Conservation (phyloP, 2,113 vertebrate species). For the Mastomys natalensis region DNA sequence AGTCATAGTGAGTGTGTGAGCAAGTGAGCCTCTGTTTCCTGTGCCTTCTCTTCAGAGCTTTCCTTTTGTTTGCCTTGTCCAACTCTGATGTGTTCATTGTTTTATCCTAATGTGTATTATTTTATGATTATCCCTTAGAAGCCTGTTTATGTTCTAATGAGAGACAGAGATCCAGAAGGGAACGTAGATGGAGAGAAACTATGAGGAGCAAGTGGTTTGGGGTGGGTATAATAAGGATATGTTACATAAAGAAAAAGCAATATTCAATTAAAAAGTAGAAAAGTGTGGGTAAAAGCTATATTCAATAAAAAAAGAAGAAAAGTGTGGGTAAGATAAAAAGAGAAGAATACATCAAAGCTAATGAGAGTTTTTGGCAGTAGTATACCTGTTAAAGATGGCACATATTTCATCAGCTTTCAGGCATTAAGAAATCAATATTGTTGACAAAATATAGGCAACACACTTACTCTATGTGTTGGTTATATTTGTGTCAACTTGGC, state of each 20-base stretch:
- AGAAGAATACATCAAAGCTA: not conserved
- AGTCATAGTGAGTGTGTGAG: not conserved
- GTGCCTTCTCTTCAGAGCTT: not conserved
- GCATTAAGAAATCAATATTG: not conserved
- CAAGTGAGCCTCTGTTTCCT: not conserved
- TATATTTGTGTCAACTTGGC: not conserved
- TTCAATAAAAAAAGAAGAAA: not conserved
- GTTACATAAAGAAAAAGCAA: not conserved
- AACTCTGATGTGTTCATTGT: not conserved
- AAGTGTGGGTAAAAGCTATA: not conserved
- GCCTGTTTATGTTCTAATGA: not conserved
- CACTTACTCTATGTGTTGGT: not conserved
- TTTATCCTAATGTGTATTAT: not conserved
- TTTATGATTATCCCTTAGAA: not conserved
- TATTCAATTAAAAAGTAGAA: not conserved
- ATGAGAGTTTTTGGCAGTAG: not conserved
- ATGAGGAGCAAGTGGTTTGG: too few relatives aligned
- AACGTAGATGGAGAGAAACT: not conserved
- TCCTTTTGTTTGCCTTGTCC: not conserved
- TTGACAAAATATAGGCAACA: not conserved
- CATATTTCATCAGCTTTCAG: not conserved
- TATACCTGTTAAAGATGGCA: accelerated
- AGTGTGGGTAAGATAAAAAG: not conserved
- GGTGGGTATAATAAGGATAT: not conserved
- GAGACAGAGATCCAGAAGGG: not conserved